Base-by-base conservation (phyloP, 37 sponge, comb jelly and placozoan genomes). In the Corticium candelabrum region DNA sequence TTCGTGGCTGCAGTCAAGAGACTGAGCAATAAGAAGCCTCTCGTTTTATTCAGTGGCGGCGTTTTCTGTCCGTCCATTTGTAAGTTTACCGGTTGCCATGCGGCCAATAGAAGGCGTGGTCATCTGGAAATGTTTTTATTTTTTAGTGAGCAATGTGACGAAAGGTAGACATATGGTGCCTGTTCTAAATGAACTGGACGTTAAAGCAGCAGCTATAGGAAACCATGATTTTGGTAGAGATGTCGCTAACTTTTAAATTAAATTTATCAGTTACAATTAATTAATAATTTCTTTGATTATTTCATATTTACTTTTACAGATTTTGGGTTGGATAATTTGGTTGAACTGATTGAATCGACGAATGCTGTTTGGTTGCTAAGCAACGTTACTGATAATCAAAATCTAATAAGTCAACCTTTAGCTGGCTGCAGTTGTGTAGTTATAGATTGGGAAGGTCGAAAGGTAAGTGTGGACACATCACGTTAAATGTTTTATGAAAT, bases 151-250 rank as follows among this genome's bases (percentile, higher is more conserved):
- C 67, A 83, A 78, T 32, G 79, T 88, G 74, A 85, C 84, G 5
- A 37, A 87, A 74, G 92, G 92, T 0, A 32, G 68, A 39, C 92
- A 91, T 30, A 91, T 91, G 92, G 84, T 91, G 2, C 86, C 88
- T 37, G 86, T 91, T 0, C 82, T 91, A 27, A 91, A 91, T 40
- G 76, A 82, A 27, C 35, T 85, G 32, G 76, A 76, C 40, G 79
- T 91, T 3, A 67, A 82, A 34, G 80, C 74, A 40, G 92, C 92
- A 37, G 86, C 85, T 38, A 88, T 84, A 78, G 92, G 92, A 68
- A 91, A 91, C 75, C 92, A 91, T 62, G 92, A 91, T 2, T 91
- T 91, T 68, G 92, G n/a, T n/a, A n/a, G n/a, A n/a, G n/a, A n/a
- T n/a, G n/a, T n/a, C n/a, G n/a, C n/a, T n/a, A n/a, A n/a, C n/a